Percentiles rank a stretch among this genome's conserved stretches.
Evolutionary conservation across 1,140 invertebrate genomes (phyloP).

Genomic region (Trichonephila clavata): DNA sequence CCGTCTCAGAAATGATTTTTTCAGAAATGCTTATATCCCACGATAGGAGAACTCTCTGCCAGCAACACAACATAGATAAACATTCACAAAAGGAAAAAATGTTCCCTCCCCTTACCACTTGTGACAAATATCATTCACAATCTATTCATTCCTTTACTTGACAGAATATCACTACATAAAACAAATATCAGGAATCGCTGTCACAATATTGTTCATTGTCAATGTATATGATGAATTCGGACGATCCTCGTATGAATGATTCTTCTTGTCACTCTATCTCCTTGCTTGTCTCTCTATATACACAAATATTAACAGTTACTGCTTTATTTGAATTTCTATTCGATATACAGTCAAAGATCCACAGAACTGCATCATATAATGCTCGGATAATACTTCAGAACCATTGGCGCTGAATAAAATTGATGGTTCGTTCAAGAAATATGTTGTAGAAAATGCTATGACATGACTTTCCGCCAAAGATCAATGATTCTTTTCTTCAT

Average conservation of each 20-base stretch:
- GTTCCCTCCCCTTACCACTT: neutral
- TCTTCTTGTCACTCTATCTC: neutral
- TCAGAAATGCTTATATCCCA: too few relatives aligned
- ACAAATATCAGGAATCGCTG: neutral
- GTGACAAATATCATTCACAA: neutral
- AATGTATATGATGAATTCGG: neutral
- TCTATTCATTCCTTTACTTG: neutral
- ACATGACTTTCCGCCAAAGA: neutral
- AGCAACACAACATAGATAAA: neutral
- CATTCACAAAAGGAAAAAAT: neutral
- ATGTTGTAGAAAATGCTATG: neutral
- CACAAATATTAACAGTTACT: neutral
- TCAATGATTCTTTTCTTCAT: too few relatives aligned
- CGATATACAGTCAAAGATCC: conserved; percentile 8
- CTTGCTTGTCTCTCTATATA: neutral
- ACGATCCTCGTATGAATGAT: neutral
- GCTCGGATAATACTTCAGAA: neutral
- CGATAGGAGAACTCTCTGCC: too few relatives aligned
- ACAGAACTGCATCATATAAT: neutral
- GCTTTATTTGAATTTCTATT: neutral
- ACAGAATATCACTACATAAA: conserved; percentile 8
- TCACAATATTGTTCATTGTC: neutral
- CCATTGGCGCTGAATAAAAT: neutral
- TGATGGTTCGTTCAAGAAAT: neutral
- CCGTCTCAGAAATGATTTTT: too few relatives aligned